These are phyloP conservation scores for Hartigia nigra DNA, from an alignment of 2,888 invertebrate genomes.

Conservation along the genomic window DNA sequence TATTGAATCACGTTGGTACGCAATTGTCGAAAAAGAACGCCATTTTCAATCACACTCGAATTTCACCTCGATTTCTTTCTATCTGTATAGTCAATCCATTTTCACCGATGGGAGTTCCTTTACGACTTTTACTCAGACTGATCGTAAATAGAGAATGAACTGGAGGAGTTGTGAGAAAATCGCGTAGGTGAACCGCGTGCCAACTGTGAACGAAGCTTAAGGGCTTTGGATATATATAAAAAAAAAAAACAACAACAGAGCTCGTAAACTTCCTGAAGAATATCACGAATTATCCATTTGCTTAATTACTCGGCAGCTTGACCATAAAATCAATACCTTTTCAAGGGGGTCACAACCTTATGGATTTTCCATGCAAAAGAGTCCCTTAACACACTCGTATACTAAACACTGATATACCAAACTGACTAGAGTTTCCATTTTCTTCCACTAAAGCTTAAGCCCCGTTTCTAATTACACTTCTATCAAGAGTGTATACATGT, in stretches of 20 bases:
- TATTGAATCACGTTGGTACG: background rate
- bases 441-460: too few relatives aligned
- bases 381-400: background rate
- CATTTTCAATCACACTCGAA: constrained; percentile 49
- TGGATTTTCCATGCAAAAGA: background rate
- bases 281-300: background rate
- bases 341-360: background rate
- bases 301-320: background rate
- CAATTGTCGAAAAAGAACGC: constrained; percentile 21
- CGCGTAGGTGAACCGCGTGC: background rate
- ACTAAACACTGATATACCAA: too few relatives aligned
- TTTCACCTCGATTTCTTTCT: constrained; percentile 18
- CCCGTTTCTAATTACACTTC: too few relatives aligned
- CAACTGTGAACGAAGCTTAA: background rate
- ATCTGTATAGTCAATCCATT: background rate
- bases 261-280: background rate
- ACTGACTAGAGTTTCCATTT: too few relatives aligned
- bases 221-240: background rate
- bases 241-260: background rate
- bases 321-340: background rate
- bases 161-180: background rate
- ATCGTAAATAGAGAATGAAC: background rate
- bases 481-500: too few relatives aligned
- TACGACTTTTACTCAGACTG: background rate
- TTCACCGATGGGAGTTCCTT: background rate